phyloP scores from a whole-genome alignment of 2,888 invertebrate species.

The Noctua pronuba region DNA sequence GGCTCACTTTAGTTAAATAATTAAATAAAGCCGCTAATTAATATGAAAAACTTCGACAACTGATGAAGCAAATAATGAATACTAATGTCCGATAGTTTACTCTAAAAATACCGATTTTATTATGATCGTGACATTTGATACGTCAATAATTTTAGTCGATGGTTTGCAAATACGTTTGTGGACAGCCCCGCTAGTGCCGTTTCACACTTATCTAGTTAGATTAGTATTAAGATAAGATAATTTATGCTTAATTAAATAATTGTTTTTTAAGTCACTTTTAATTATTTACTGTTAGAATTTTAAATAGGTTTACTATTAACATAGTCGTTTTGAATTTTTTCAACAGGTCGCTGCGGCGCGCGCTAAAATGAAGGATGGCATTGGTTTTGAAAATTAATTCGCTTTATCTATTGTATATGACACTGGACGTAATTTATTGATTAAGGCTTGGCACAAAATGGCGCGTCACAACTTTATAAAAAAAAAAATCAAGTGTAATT shows the following conservation, averaged over 20 bases:
- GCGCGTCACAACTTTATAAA: background rate
- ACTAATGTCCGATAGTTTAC: conserved; percentile 19
- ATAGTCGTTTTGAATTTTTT: background rate
- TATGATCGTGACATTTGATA: conserved; percentile 54
- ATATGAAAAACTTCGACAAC: conserved; percentile 17
- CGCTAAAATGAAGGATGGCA: conserved; percentile 19
- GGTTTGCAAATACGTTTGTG: conserved; percentile 21
- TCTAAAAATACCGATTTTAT: conserved; percentile 36
- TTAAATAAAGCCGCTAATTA: conserved; percentile 26
- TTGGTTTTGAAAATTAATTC: conserved; percentile 25
- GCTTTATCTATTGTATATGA: background rate
- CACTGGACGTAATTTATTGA: conserved; percentile 15
- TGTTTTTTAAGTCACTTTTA: conserved; percentile 26
- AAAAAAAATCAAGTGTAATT: background rate
- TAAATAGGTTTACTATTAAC: conserved; percentile 13
- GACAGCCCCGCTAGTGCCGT: conserved; percentile 12
- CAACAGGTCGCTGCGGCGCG: conserved; percentile 8
- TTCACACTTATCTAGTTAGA: conserved; percentile 41
- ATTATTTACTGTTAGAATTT: conserved; percentile 32
- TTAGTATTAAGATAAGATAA: conserved; percentile 51
- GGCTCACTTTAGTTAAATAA: background rate
- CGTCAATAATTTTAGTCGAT: conserved; percentile 32
- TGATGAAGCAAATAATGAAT: conserved; percentile 35
- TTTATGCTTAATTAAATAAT: conserved; percentile 49
- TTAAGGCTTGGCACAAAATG: background rate